These are phyloP conservation scores for Ischnura elegans DNA, from an alignment of 2,888 invertebrate species.

Conservation along the genomic window DNA sequence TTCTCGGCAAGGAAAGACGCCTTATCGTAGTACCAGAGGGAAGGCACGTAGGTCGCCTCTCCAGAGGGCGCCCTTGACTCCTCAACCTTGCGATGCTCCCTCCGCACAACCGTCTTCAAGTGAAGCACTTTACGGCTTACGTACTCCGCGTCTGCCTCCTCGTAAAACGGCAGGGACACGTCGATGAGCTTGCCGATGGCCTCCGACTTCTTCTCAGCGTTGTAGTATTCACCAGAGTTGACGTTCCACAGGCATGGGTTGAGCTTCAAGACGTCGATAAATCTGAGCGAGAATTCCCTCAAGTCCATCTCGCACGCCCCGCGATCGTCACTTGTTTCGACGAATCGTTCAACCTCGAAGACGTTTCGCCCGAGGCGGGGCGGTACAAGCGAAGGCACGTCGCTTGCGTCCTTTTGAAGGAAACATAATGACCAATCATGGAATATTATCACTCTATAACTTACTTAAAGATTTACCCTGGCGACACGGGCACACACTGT, in stretches of 20 bases:
- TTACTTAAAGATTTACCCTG: too few relatives aligned
- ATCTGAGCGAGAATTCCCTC: background rate
- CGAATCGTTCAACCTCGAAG: too few relatives aligned
- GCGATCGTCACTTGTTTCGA: background rate
- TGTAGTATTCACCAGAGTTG: background rate
- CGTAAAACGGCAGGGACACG: background rate
- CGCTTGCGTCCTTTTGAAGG: too few relatives aligned
- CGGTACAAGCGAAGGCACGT: too few relatives aligned
- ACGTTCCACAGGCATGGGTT: background rate
- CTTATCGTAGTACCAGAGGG: background rate
- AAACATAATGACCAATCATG: too few relatives aligned
- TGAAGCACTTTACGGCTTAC: background rate
- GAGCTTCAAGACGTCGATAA: background rate
- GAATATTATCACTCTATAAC: too few relatives aligned
- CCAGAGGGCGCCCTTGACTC: background rate
- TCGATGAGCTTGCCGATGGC: background rate
- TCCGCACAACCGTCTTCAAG: background rate
- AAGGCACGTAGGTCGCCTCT: background rate
- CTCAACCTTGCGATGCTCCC: background rate
- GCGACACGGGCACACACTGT: too few relatives aligned
- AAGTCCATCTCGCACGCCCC: background rate
- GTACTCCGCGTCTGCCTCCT: background rate
- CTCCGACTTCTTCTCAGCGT: background rate
- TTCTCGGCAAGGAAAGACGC: background rate
- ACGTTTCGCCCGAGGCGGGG: too few relatives aligned